Conservation (phyloP, 2,797 vertebrate species). For the Enteromius radiatus region DNA sequence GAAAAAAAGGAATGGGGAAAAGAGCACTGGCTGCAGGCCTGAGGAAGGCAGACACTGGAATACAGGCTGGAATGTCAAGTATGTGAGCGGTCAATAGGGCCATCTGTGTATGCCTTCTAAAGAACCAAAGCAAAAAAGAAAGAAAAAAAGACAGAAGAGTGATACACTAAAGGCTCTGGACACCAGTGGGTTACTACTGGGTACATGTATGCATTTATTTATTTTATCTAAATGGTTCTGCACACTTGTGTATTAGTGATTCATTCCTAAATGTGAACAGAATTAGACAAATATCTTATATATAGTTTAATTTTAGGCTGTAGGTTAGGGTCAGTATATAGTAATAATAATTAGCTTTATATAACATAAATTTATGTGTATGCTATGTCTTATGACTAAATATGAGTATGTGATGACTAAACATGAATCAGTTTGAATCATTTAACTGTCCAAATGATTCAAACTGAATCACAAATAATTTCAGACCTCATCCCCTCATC, state of each 20-base stretch:
- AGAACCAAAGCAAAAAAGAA: slow-evolving; percentile 22
- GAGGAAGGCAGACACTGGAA: slow-evolving; percentile 78
- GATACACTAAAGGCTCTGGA: neutral
- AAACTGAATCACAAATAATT: neutral
- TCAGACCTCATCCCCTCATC: neutral
- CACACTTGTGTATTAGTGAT: neutral
- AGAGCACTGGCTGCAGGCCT: slow-evolving; percentile 71
- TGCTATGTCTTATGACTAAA: neutral
- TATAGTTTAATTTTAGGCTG: neutral
- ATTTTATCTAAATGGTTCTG: neutral
- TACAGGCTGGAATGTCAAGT: slow-evolving; percentile 81
- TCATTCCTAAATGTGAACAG: neutral
- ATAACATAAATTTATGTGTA: neutral
- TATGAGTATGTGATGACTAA: neutral
- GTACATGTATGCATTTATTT: neutral
- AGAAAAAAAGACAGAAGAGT: neutral
- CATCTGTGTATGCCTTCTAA: slow-evolving; percentile 63
- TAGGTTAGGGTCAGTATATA: neutral
- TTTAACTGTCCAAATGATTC: neutral
- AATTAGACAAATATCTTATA: neutral
- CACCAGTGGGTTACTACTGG: neutral
- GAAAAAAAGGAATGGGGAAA: slow-evolving; percentile 36
- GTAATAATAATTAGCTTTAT: neutral
- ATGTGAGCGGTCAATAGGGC: slow-evolving; percentile 76
- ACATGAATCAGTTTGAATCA: too few relatives aligned